phyloP scores from a whole-genome alignment of 2,113 vertebrate species.

The Sylvietta virens region DNA sequence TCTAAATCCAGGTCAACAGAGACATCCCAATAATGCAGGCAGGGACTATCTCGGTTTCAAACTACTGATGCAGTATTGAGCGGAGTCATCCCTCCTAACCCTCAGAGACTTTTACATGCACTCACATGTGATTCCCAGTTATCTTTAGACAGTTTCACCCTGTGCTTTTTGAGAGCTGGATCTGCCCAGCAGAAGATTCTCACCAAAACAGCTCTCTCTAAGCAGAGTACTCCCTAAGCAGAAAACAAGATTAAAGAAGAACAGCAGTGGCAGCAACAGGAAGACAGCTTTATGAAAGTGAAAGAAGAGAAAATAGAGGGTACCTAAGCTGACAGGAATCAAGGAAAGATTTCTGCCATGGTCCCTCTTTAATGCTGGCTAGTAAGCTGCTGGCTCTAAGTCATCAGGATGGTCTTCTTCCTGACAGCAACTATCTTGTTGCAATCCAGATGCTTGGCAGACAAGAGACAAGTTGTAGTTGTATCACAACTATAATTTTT shows the following conservation, averaged over 20 bases:
- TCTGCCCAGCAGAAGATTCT: not conserved
- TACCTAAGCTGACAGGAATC: not conserved
- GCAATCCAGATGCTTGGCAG: not conserved
- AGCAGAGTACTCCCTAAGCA: not conserved
- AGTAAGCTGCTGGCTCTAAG: not conserved
- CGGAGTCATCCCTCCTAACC: not conserved
- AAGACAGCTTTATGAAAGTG: conserved; percentile 37
- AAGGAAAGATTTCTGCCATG: not conserved
- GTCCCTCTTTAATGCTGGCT: not conserved
- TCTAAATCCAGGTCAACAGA: not conserved
- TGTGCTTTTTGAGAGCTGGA: not conserved
- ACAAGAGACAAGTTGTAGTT: not conserved
- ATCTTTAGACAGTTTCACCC: not conserved
- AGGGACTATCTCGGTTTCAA: not conserved
- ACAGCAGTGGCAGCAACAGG: not conserved
- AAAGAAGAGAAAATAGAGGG: conserved; percentile 30
- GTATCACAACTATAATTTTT: not conserved
- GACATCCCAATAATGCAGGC: not conserved
- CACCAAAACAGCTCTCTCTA: not conserved
- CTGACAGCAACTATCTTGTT: not conserved
- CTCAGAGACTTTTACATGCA: not conserved
- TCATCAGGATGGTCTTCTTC: not conserved
- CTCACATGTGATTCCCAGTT: not conserved
- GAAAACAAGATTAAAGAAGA: conserved; percentile 38
- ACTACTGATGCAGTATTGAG: not conserved